Conservation (phyloP, 2,888 invertebrate species). For the Leucophenga maculata region DNA sequence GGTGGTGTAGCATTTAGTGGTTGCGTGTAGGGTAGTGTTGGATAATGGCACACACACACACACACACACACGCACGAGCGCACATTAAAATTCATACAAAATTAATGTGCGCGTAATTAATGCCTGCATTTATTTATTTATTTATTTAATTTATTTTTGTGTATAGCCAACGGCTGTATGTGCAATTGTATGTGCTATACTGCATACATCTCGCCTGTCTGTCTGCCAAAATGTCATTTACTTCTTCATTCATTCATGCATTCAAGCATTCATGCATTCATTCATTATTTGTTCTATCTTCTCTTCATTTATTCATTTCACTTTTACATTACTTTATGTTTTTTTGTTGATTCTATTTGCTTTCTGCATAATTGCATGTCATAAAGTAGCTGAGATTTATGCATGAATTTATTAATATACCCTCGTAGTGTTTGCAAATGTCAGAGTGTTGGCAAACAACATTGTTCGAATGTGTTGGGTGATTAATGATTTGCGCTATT, state of each 20-base stretch:
- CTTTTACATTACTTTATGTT: background rate
- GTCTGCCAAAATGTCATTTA: background rate
- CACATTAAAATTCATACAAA: conserved; percentile 40
- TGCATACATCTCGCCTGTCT: no score
- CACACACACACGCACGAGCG: background rate
- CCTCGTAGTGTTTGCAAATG: background rate
- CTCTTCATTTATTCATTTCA: background rate
- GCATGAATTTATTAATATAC: background rate
- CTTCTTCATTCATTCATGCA: background rate
- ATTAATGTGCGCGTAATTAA: conserved; percentile 46
- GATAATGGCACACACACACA: background rate
- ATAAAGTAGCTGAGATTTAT: background rate
- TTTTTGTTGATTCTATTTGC: background rate
- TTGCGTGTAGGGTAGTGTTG: no score
- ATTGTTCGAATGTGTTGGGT: background rate
- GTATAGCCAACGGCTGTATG: conserved; percentile 28
- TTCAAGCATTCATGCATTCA: background rate
- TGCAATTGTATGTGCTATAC: background rate
- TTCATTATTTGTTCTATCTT: background rate
- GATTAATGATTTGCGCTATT: no score
- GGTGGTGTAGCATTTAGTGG: background rate
- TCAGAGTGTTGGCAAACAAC: background rate
- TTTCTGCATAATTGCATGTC: conserved; percentile 12
- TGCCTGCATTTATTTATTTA: conserved; percentile 50
- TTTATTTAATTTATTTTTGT: conserved; percentile 17